A percentile compares a stretch with the other conserved stretches of the same genome.
Conservation (phyloP, 2,888 invertebrate genomes). For the Dicranocentrus wangi region DNA sequence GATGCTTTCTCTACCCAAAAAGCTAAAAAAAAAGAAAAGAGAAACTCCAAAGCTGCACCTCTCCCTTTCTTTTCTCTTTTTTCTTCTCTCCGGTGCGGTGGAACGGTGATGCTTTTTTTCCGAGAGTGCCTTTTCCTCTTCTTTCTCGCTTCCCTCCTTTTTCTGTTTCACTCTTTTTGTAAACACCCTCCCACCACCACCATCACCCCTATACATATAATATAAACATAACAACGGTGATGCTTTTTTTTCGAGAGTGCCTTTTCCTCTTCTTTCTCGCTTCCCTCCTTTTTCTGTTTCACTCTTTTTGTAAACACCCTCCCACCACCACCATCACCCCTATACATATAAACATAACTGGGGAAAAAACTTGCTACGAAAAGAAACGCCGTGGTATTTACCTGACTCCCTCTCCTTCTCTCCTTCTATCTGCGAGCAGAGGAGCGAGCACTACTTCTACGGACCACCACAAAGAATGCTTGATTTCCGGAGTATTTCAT, state of each 20-base stretch:
- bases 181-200: constrained; percentile 3
- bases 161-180: constrained; percentile 30
- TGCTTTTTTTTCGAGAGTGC: constrained; percentile 36
- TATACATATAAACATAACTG: too few species aligned
- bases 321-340: not conserved
- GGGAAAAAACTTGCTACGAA: not conserved
- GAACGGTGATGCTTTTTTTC: constrained; percentile 38
- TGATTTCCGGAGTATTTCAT: constrained; percentile 63
- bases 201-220: not conserved
- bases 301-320: constrained; percentile 25
- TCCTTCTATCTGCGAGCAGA: not conserved
- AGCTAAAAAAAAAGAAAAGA: too few species aligned
- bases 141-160: constrained; percentile 17
- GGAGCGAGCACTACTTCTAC: not conserved
- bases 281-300: constrained; percentile 5
- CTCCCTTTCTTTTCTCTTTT: constrained; percentile 19
- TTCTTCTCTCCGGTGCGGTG: constrained; percentile 16
- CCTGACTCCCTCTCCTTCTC: not conserved
- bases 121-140: constrained; percentile 46
- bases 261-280: constrained; percentile 45
- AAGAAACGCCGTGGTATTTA: not conserved
- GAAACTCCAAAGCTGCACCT: constrained; percentile 4
- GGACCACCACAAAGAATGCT: constrained; percentile 58
- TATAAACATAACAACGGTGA: too few species aligned
- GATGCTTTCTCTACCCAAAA: constrained; percentile 34